Conservation (phyloP, 2,113 vertebrate species). For the rabbit (Oryctolagus cuniculus) region mOryCun1.1 NC_091449.1:62918001-62918500, state of each 20-base stretch:
- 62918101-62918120: neutral
- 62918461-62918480: neutral
- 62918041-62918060: no score
- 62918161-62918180: neutral
- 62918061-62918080: no score
- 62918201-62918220: neutral
- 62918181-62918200: neutral
- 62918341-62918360: neutral
- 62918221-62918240: neutral
- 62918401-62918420: neutral
- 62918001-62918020: neutral
- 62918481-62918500: neutral
- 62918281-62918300: neutral
- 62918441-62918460: neutral
- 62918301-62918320: neutral
- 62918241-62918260: neutral
- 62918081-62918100: no score
- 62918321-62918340: neutral
- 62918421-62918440: neutral
- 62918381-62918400: neutral
- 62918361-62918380: neutral
- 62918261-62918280: neutral
- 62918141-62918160: neutral
- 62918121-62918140: no score
- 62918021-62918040: no score